phyloP scores from a whole-genome alignment of 2,888 invertebrate genomes.

The Zygothrica quintamaculata region DNA sequence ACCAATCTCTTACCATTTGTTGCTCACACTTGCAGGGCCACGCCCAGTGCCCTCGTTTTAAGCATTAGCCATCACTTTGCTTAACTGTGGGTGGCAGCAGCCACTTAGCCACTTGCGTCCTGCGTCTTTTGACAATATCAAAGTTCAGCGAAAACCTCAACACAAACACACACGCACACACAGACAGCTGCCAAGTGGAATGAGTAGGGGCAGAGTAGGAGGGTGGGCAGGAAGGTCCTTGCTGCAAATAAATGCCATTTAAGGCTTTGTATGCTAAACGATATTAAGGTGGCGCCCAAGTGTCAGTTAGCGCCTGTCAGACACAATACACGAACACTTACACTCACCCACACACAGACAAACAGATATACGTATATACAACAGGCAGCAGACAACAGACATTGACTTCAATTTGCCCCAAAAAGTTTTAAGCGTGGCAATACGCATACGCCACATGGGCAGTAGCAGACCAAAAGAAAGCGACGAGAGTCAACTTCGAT shows the following conservation, averaged over 20 bases:
- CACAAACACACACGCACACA: slow-evolving; percentile 18
- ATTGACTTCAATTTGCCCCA: not conserved
- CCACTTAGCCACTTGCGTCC: slow-evolving; percentile 26
- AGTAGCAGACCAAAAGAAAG: slow-evolving; percentile 15
- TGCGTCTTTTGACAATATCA: slow-evolving; percentile 57
- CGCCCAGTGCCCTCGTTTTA: slow-evolving; percentile 17
- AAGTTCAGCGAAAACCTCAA: slow-evolving; percentile 55
- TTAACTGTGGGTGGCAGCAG: slow-evolving; percentile 23
- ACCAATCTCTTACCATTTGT: no score
- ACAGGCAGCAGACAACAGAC: no score
- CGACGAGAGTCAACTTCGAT: slow-evolving; percentile 51
- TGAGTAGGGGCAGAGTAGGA: not conserved
- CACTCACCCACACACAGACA: slow-evolving; percentile 2
- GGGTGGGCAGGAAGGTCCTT: slow-evolving; percentile 14
- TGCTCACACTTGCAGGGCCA: not conserved
- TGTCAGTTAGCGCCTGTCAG: slow-evolving; percentile 76
- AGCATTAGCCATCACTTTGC: slow-evolving; percentile 52
- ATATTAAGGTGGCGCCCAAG: slow-evolving; percentile 72
- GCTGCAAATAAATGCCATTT: slow-evolving; percentile 76
- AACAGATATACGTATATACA: slow-evolving; percentile 7
- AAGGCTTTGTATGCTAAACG: slow-evolving; percentile 76
- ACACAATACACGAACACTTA: slow-evolving; percentile 36
- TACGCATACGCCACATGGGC: slow-evolving; percentile 64
- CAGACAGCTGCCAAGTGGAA: no score
- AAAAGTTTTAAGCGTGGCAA: slow-evolving; percentile 22